Percentiles rank a stretch among this genome's conserved stretches.
Conservation (phyloP, 2,888 invertebrate species). For the Drosophila antonietae region DNA sequence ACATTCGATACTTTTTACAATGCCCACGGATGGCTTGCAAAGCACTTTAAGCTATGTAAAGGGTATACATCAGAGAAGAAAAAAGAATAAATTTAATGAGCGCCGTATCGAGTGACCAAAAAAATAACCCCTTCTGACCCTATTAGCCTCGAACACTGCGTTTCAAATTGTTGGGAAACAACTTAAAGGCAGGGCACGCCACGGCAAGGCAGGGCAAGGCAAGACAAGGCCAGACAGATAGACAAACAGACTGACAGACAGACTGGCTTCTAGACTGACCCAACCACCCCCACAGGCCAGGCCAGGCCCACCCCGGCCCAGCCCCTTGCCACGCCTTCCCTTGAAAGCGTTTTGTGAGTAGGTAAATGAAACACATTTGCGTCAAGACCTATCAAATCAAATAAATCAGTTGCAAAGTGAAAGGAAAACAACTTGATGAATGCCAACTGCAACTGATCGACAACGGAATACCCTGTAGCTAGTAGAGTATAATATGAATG, state of each 20-base stretch:
- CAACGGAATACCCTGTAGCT: background rate
- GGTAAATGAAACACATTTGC: constrained; percentile 72
- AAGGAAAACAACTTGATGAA: constrained; percentile 15
- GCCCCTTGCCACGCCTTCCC: constrained; percentile 1
- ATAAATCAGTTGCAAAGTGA: constrained; percentile 61
- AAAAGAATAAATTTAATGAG: constrained; percentile 16
- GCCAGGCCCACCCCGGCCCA: background rate
- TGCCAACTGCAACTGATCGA: background rate
- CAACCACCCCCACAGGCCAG: background rate
- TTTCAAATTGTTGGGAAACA: constrained; percentile 43
- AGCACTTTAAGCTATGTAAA: background rate
- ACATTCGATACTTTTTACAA: background rate
- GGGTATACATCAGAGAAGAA: background rate
- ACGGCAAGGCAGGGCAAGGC: background rate
- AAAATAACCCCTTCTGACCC: constrained; percentile 20
- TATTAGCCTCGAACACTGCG: constrained; percentile 22
- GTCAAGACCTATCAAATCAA: constrained; percentile 70
- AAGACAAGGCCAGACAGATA: constrained; percentile 2
- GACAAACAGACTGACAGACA: constrained; percentile 4
- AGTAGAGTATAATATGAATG: background rate
- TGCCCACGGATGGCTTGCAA: background rate
- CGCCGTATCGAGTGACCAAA: constrained; percentile 38
- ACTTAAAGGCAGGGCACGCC: constrained; percentile 19
- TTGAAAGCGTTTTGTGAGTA: constrained; percentile 20
- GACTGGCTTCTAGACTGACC: constrained; percentile 12